Base-by-base conservation (phyloP, 2,888 invertebrate species). In the Iphiclides podalirius region DNA sequence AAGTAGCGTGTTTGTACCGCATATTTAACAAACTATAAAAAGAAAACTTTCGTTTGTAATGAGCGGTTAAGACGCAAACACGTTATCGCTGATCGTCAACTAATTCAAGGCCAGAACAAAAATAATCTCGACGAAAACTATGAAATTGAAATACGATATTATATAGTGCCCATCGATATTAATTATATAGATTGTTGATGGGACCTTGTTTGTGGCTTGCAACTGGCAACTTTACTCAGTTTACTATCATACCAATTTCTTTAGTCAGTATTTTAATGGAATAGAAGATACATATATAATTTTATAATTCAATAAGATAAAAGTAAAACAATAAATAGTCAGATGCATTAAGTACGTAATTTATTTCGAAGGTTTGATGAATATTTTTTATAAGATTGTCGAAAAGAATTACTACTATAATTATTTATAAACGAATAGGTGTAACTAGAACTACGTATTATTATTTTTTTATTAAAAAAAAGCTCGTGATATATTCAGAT, bases 41-140 rank as follows among this genome's bases (percentile, higher is more conserved):
- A n/a, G 11, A n/a, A 31, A 31, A 6, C n/a, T 31, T 17, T 42
- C 17, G 31, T 12, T 42, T 34, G 9, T 33, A 37, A 37, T 37
- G 31, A 45, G 17, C 28, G 28, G 37, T 45, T 12, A 37, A 11
- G 36, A 26, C n/a, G n/a, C n/a, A n/a, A 16, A 33, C 20, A 36
- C 14, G 11, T 31, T 16, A 28, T 45, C 16, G 36, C 12, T 23
- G n/a, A 16, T 23, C 17, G 28, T 45, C 31, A 37, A 37, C 37
- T 14, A 44, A 44, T 44, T 15, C 36, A 31, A 23, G 26, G 14
- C 11, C 23, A 13, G 38, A 9, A 38, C 23, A 23, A 9, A 38
- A 26, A 38, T 23, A 38, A 23, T 38, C 26, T 38, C 12, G 7
- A 13, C 20, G 23, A 38, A 38, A 7, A 23, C 11, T 38, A 23